Evolutionary conservation across 2,888 invertebrate genomes (phyloP), one percentile per base, ranked within the genome.

Genomic region (Trypoxylon attenuatum): DNA sequence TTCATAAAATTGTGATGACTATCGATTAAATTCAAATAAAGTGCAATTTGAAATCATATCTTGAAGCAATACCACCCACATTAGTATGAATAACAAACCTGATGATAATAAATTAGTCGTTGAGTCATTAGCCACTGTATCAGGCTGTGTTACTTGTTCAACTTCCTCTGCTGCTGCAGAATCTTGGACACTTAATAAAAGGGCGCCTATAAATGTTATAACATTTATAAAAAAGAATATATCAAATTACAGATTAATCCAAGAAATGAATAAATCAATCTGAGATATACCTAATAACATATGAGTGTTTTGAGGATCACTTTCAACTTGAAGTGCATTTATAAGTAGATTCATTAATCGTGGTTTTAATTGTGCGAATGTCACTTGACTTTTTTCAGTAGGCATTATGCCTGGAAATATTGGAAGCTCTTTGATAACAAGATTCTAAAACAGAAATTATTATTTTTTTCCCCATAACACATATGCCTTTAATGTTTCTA

Each of bases 291-390:
- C 92, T 29, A 97, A 88, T 27, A 96, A 88, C 93, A 96, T 94
- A 82, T 96, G 96, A 2, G 95, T 94, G 87, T 97, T 97, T 73
- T 92, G 91, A 0, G 95, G 91, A 88, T 97, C 96, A 0, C 91
- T 91, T 87, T 97, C 96, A 43, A 93, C 93, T 88, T 94, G 93
- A 18, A 97, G 88, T 1, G 96, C 94, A 83, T 93, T 94, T 87
- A 95, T 93, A 15, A 97, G 88, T 21, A 96, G 90, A 85, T 96
- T 94, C 88, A 94, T 92, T 6, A 95, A 88, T 29, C 93, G 89
- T 0, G 94, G 91, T 82, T 94, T 94, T 4, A 95, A 87, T 77
- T 92, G 92, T 10, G 91, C 89, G 78, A 94, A 93, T 0, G 92
- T 92, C 2, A 90, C 82, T 29, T 82, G 81, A 64, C 57, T 73